Conservation (phyloP, 2,888 invertebrate species). For the Xanthorhoe spadicearia region DNA sequence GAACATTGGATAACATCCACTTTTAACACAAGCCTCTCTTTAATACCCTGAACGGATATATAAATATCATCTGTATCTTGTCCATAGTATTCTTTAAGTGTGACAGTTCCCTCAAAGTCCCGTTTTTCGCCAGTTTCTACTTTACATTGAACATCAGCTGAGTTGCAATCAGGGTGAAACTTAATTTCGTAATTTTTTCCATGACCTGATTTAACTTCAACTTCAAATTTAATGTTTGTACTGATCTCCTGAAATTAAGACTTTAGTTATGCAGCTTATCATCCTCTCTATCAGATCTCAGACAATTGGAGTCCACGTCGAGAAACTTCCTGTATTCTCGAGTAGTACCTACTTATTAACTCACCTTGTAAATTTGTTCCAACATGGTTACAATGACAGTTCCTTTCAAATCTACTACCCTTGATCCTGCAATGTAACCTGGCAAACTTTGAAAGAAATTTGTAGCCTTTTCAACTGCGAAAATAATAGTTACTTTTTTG, state of each 20-base stretch:
- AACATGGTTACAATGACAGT: constrained; percentile 47
- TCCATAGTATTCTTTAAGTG: constrained; percentile 85
- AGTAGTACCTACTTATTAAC: too few species aligned
- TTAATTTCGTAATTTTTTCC: constrained; percentile 62
- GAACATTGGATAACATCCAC: constrained; percentile 90
- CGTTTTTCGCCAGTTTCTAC: constrained; percentile 51
- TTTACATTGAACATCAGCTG: constrained; percentile 44
- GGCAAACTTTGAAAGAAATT: constrained; percentile 50
- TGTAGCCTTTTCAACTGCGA: constrained; percentile 29
- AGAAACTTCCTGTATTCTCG: too few species aligned
- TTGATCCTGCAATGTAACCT: constrained; percentile 55
- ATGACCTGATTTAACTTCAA: constrained; percentile 44
- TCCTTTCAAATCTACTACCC: constrained; percentile 32
- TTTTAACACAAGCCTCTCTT: constrained; percentile 88
- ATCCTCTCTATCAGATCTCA: too few species aligned
- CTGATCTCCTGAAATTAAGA: constrained; percentile 58
- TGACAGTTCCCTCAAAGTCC: constrained; percentile 78
- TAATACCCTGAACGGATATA: constrained; percentile 89
- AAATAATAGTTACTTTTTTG: constrained; percentile 60
- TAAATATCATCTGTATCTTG: constrained; percentile 77
- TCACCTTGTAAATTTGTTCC: constrained; percentile 62
- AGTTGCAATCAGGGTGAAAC: constrained; percentile 73
- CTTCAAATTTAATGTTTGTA: constrained; percentile 56
- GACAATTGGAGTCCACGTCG: too few species aligned
- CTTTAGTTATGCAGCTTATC: too few species aligned